These are phyloP conservation scores for Allolobophora icterica DNA, from an alignment of 2,888 invertebrate genomes.

Conservation along the genomic window DNA sequence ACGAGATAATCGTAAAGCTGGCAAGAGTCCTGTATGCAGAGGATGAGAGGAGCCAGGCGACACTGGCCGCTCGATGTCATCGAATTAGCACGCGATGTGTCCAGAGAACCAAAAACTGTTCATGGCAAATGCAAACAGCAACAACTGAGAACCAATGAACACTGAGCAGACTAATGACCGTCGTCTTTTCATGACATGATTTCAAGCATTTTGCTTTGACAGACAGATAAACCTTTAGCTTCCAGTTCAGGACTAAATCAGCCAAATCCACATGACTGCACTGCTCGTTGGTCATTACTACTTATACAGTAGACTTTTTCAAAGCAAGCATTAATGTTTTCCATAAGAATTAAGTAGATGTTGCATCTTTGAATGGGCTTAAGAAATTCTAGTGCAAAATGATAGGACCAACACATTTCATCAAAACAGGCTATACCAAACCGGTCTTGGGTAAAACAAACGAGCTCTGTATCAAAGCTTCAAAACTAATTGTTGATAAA, in stretches of 20 bases:
- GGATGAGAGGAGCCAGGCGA: slow-evolving; percentile 88
- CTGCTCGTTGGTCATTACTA: too few species aligned
- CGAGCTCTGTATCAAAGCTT: not conserved
- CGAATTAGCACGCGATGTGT: slow-evolving; percentile 90
- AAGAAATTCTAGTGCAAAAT: not conserved
- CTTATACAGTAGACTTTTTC: too few species aligned
- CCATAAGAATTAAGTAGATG: too few species aligned
- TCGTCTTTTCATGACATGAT: too few species aligned
- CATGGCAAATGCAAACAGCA: slow-evolving; percentile 35
- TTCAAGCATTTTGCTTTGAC: too few species aligned
- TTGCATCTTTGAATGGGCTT: too few species aligned
- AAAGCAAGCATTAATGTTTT: too few species aligned
- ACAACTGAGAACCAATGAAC: not conserved
- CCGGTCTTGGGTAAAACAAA: not conserved
- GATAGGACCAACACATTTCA: not conserved
- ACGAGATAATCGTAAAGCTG: slow-evolving; percentile 95
- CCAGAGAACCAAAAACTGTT: slow-evolving; percentile 89
- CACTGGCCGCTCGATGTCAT: slow-evolving; percentile 98
- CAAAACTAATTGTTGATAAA: not conserved
- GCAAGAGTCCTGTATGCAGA: slow-evolving; percentile 82
- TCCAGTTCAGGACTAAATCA: too few species aligned
- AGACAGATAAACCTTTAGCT: too few species aligned
- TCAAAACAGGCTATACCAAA: not conserved
- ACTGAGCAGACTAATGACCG: not conserved
- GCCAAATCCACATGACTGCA: too few species aligned